phyloP scores from a whole-genome alignment of 2,113 vertebrate genomes.

The Thomomys bottae region DNA sequence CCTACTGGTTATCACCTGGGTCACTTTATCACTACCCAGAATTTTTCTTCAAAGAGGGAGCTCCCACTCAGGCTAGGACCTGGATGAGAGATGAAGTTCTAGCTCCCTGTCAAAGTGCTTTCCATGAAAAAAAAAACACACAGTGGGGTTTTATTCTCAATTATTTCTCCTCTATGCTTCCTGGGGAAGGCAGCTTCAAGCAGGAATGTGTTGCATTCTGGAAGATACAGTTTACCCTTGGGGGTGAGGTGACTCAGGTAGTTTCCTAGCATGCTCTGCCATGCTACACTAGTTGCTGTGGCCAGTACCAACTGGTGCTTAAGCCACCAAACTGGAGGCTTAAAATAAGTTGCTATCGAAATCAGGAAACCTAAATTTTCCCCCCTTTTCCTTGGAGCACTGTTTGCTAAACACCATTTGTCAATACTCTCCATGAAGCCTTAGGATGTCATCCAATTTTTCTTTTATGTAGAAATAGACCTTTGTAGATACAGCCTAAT shows the following conservation, averaged over 20 bases:
- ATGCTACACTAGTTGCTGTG: background rate
- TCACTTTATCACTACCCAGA: background rate
- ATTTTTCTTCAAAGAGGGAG: background rate
- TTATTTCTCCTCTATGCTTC: background rate
- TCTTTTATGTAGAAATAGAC: background rate
- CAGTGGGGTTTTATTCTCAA: conserved; percentile 3
- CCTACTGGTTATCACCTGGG: background rate
- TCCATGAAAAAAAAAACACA: background rate
- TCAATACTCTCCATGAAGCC: background rate
- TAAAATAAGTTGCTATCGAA: background rate
- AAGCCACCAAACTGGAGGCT: background rate
- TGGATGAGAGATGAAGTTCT: background rate
- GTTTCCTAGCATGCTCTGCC: background rate
- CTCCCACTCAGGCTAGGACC: too few relatives aligned
- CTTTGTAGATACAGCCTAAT: background rate
- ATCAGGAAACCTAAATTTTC: background rate
- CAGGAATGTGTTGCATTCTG: background rate
- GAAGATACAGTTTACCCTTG: background rate
- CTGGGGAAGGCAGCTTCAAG: background rate
- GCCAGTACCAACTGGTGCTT: too few relatives aligned
- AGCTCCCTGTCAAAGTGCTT: background rate
- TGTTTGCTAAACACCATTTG: background rate
- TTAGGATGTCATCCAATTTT: conserved; percentile 1
- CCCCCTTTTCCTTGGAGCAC: background rate
- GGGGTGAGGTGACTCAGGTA: background rate